These are phyloP conservation scores for Calonectris borealis DNA, from an alignment of 2,113 vertebrate genomes.

Conservation along the genomic window DNA sequence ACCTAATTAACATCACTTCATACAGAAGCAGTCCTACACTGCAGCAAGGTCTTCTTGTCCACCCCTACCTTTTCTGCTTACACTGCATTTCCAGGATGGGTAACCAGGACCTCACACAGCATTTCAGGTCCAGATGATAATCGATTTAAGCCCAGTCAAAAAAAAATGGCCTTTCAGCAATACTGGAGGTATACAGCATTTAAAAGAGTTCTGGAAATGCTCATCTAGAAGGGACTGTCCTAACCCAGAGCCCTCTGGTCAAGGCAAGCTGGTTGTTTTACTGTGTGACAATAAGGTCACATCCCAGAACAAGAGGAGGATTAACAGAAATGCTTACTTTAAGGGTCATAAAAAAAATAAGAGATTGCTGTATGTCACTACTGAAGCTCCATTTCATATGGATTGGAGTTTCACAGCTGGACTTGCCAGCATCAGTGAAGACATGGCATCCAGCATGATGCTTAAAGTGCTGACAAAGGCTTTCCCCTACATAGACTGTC, in stretches of 20 bases:
- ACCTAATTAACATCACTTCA: background rate
- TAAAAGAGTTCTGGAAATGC: background rate
- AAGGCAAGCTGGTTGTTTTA: background rate
- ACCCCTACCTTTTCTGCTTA: background rate
- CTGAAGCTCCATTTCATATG: background rate
- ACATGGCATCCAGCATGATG: fast-evolving
- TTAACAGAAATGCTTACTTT: background rate
- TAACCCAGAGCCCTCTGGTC: background rate
- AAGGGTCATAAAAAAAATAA: background rate
- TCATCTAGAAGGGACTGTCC: background rate
- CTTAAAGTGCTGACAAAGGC: background rate
- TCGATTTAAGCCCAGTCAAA: background rate
- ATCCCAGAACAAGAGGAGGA: background rate
- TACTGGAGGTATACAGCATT: background rate
- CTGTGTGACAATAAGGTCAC: background rate
- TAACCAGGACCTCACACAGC: background rate
- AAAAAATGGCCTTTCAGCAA: background rate
- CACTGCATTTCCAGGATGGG: background rate
- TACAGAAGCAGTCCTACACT: background rate
- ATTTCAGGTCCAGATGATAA: background rate
- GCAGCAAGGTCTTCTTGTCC: background rate
- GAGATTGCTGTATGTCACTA: background rate
- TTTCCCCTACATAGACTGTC: too few species aligned
- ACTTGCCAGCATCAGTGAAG: background rate
- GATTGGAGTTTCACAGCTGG: background rate